These are phyloP conservation scores for Drosophila cognata DNA, from an alignment of 2,888 invertebrate species.

Conservation along the genomic window DNA sequence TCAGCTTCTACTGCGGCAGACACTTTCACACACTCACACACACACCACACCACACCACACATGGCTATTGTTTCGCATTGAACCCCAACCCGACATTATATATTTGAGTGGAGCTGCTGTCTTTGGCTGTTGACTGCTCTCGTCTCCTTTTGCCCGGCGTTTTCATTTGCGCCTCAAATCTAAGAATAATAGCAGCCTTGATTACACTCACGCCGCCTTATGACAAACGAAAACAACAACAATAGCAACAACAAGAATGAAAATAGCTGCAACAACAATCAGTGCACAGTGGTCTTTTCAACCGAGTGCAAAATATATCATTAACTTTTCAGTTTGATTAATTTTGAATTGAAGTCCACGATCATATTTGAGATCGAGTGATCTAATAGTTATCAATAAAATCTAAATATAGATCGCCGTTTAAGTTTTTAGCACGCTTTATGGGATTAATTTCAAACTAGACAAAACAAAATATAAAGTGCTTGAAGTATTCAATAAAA, in stretches of 20 bases:
- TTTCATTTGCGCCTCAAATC: slow-evolving; percentile 78
- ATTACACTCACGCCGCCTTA: slow-evolving; percentile 77
- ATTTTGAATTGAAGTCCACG: not conserved
- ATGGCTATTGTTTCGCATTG: slow-evolving; percentile 68
- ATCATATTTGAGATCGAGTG: not conserved
- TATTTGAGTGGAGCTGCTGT: slow-evolving; percentile 9
- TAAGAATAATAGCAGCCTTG: slow-evolving; percentile 77
- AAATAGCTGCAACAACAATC: slow-evolving; percentile 32
- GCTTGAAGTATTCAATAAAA: not conserved
- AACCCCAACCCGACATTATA: slow-evolving; percentile 34
- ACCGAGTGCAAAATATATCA: not conserved
- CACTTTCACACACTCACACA: slow-evolving; percentile 29
- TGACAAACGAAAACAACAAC: slow-evolving; percentile 62
- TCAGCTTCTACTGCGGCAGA: slow-evolving; percentile 34
- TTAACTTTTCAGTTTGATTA: not conserved
- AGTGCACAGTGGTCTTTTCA: slow-evolving; percentile 38
- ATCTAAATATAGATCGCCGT: not conserved
- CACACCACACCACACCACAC: slow-evolving; percentile 16
- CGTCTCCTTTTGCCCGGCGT: slow-evolving; percentile 38
- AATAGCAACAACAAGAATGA: slow-evolving; percentile 21
- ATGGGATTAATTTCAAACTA: not conserved
- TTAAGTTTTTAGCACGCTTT: not conserved
- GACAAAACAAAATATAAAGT: not conserved
- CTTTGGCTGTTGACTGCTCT: slow-evolving; percentile 17
- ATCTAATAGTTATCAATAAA: not conserved